These are phyloP conservation scores for Drosophila lacertosa DNA, from an alignment of 1,140 invertebrate species.

Conservation along the genomic window DNA sequence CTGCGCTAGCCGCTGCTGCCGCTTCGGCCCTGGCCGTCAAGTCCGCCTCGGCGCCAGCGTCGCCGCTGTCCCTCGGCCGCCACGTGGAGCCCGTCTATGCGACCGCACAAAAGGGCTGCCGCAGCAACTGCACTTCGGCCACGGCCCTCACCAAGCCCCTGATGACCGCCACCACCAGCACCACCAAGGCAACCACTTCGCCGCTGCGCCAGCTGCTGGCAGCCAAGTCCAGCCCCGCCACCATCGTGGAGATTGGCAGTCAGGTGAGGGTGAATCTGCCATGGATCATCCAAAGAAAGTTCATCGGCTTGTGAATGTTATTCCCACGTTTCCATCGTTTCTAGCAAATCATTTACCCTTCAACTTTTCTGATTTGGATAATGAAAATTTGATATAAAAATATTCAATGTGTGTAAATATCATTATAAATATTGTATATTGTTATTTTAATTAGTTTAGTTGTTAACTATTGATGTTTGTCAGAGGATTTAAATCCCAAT, in stretches of 20 bases:
- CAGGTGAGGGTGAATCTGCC: constrained; percentile 62
- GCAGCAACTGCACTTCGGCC: constrained; percentile 66
- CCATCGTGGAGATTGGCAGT: constrained; percentile 59
- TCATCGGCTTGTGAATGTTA: constrained; percentile 32
- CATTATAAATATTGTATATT: too few species aligned
- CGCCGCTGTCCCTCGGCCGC: constrained; percentile 46
- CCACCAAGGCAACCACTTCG: constrained; percentile 55
- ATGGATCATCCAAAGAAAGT: constrained; percentile 50
- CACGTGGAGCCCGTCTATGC: constrained; percentile 76
- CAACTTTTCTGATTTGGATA: too few species aligned
- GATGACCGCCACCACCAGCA: constrained; percentile 67
- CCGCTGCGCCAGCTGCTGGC: constrained; percentile 25
- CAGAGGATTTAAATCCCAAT: too few species aligned
- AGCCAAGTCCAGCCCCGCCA: constrained; percentile 21
- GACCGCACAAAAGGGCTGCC: constrained; percentile 77
- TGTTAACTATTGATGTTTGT: too few species aligned
- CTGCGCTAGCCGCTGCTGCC: constrained; percentile 65
- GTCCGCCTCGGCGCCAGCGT: constrained; percentile 31
- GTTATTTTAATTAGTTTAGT: too few species aligned
- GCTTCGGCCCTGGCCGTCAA: constrained; percentile 49
- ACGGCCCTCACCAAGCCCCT: constrained; percentile 68
- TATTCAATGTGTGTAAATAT: not conserved
- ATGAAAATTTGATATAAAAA: too few species aligned
- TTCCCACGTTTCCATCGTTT: constrained; percentile 9
- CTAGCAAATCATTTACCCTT: constrained; percentile 9